Base-by-base conservation (phyloP, 2,888 invertebrate species). In the Yponomeuta evonymella region DNA sequence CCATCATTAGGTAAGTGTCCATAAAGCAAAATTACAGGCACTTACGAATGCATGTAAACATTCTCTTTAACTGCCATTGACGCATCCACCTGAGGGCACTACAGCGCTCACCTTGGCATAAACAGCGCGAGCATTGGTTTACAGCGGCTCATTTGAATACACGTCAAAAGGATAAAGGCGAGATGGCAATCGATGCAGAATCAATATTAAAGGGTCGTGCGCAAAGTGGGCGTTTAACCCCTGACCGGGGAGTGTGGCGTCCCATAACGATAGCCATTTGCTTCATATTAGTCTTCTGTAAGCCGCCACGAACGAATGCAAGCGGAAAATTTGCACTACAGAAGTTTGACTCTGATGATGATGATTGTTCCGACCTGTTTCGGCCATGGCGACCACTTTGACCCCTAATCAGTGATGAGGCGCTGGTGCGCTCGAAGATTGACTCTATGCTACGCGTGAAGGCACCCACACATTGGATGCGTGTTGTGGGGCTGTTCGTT, bases 181-280 rank as follows among this genome's bases (percentile, higher is more conserved):
- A 79, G 80, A 86, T 87, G 80, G 79, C 75, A 78, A 83, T 88
- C 86, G 84, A 84, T 83, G 83, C 80, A 88, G 84, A 90, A 90
- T 90, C 90, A 90, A 90, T 90, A 89, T 82, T 81, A 79, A 83
- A 85, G 85, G 84, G 83, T 89, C 89, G 89, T 88, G 89, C 84
- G 79, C 87, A 86, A 89, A 90, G 88, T 90, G 88, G 87, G 87
- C 81, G 88, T 90, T 90, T 90, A 89, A 89, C 90, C 90, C 87
- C 76, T 84, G 86, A 84, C 88, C 67, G 67, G 36, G 65, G 30
- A 65, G 65, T 65, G 29, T 65, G 29, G 67, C 67, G 67, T 36
- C 15, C 15, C 51, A 58, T 65, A 65, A 65, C 65, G 33, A 65
- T 70, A 67, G 71, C 58, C 64, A 69, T 65, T 69, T 67, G 67